These are phyloP conservation scores for Pseudeuparius sepicola DNA, from an alignment of 2,888 invertebrate genomes.

Conservation along the genomic window DNA sequence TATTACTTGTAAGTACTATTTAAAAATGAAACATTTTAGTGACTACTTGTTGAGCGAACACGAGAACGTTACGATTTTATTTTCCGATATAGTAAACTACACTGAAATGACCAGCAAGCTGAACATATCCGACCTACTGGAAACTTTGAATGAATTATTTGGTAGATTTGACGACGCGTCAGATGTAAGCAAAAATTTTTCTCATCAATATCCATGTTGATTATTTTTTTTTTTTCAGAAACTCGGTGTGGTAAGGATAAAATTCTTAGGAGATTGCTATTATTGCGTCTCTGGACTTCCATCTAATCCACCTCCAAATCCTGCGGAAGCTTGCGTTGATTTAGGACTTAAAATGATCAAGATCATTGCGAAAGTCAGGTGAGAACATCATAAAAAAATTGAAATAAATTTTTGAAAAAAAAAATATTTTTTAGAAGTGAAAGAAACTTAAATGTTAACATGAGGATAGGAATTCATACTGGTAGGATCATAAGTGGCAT, in stretches of 20 bases:
- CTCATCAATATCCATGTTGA: slow-evolving; percentile 5
- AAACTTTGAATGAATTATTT: slow-evolving; percentile 82
- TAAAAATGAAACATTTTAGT: slow-evolving; percentile 43
- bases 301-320: slow-evolving; percentile 53
- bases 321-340: slow-evolving; percentile 84
- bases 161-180: slow-evolving; percentile 87
- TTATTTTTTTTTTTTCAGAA: slow-evolving; percentile 41
- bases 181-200: slow-evolving; percentile 46
- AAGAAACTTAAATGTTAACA: slow-evolving; percentile 77
- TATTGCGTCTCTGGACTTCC: slow-evolving; percentile 87
- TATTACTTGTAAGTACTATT: slow-evolving; percentile 3
- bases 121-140: slow-evolving; percentile 66
- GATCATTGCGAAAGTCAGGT: slow-evolving; percentile 76
- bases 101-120: slow-evolving; percentile 78
- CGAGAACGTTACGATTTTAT: slow-evolving; percentile 79
- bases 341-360: slow-evolving; percentile 88
- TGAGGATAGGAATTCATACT: slow-evolving; percentile 93
- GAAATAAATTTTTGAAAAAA: no score
- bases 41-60: slow-evolving; percentile 82
- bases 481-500: slow-evolving; percentile 87
- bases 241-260: slow-evolving; percentile 72
- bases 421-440: slow-evolving; percentile 53
- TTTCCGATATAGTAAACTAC: slow-evolving; percentile 90
- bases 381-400: no score
- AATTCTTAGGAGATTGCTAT: slow-evolving; percentile 90